Evolutionary conservation across 2,888 invertebrate species (phyloP).

Genomic region (Bembecia ichneumoniformis): DNA sequence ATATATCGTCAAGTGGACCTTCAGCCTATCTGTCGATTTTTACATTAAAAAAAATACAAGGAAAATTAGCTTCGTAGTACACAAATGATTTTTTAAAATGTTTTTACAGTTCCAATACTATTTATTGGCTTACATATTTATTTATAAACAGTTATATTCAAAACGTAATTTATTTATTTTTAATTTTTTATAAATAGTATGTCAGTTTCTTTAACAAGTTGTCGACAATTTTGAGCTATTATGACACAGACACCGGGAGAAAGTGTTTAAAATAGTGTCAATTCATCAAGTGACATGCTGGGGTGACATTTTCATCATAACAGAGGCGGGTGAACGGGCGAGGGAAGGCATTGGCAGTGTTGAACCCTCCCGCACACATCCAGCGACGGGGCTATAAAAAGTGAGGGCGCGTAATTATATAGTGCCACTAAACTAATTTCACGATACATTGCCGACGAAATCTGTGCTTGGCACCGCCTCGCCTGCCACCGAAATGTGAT

Average conservation of each 20-base stretch:
- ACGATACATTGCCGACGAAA: conserved; percentile 72
- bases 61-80: too few relatives aligned
- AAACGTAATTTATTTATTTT: background rate
- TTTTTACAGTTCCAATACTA: background rate
- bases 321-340: conserved; percentile 24
- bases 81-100: too few relatives aligned
- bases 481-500: conserved; percentile 56
- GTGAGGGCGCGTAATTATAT: conserved; percentile 69
- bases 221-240: conserved; percentile 18
- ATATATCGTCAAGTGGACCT: too few relatives aligned
- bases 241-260: conserved; percentile 24
- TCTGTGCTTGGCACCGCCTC: conserved; percentile 68
- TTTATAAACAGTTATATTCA: too few relatives aligned
- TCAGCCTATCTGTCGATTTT: too few relatives aligned
- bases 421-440: conserved; percentile 73
- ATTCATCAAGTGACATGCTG: conserved; percentile 69
- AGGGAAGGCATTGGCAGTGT: conserved; percentile 10
- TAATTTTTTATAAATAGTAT: background rate
- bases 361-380: conserved; percentile 18
- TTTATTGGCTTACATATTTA: too few relatives aligned
- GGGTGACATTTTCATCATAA: conserved; percentile 70
- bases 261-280: conserved; percentile 64
- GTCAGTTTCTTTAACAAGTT: background rate
- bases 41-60: too few relatives aligned
- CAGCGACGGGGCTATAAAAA: conserved; percentile 56